Base-by-base conservation (phyloP, 2,888 invertebrate species). In the Agelastica alni region DNA sequence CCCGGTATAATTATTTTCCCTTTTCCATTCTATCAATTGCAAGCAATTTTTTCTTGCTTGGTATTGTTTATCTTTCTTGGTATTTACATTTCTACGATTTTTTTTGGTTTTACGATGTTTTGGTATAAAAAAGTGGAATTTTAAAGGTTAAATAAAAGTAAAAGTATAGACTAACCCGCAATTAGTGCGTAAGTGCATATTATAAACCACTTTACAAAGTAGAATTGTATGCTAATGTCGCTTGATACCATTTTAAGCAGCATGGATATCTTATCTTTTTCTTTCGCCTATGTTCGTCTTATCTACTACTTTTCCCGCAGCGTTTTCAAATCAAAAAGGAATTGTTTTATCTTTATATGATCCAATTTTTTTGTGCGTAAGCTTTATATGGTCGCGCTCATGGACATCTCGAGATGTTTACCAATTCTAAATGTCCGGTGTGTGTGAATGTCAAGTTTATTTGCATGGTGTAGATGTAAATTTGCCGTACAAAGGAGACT, bases 281-380 rank as follows among this genome's bases (percentile, higher is more conserved):
- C 32, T 52, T 53, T 41, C 22, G 39, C 17, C 32, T 41, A n/a
- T 45, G 52, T 32, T 22, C 16, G 22, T 26, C 39, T 46, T 46
- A 46, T 53, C 53, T 41, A 5, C 18, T 14, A 37, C 6, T 28
- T 46, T 34, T 32, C 32, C 26, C 22, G 34, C 30, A 26, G 32
- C 20, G 10, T 39, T 45, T 32, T 16, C 4, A 42, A 47, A 55
- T 55, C 39, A 14, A 51, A 51, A 55, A 55, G 54, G 54, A 55
- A 51, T 55, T 55, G 54, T 55, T 45, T 55, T 55, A 55, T 55
- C 51, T 55, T 51, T 39, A 55, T 55, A 55, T 55, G 45, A 55
- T 55, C 54, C 54, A 51, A 55, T 55, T 55, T 51, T 49, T 51
- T 51, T 45, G 13, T 37, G 6, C 3, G 32, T 13, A n/a, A 9